Base-by-base conservation (phyloP, 2,797 vertebrate genomes). In the Hippocampus kuda region DNA sequence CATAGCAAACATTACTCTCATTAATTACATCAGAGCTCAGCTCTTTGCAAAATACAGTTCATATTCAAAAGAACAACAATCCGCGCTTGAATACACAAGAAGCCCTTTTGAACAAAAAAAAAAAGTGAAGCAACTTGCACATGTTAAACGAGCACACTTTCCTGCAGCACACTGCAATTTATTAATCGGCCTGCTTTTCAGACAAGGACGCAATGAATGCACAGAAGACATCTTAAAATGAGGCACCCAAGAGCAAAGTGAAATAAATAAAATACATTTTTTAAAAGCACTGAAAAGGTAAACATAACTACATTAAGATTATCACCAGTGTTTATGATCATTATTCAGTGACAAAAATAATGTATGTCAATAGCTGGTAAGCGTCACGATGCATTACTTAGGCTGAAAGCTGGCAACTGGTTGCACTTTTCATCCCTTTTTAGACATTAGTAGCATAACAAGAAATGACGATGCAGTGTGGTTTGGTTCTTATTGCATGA, bases 1-100 rank as follows among this genome's bases (percentile, higher is more conserved):
- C 73, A 79, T 90, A 89, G 86, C 88, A 89, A 90, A 90, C 87
- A 83, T 89, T 86, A 80, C 83, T 68, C 60, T 88, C 87, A 83
- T 83, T 74, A 83, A 74, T 72, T 77, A 81, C 74, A 81, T 74
- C 82, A 85, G 80, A 89, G 79, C 82, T 87, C 79, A 69, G 78
- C 84, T 87, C 83, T 82, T 81, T 78, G 85, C 85, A 86, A 89
- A 88, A 88, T 87, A 88, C 84, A 81, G 62, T 73, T 82, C 78
- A 78, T 83, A 51, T 75, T 88, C 76, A 75, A 68, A 68, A 81
- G 73, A 34, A 87, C 79, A 74, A 86, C 82, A 82, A 83, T 88
- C 86, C 80, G 84, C 83, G 80, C 84, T 77, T 84, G 85, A 77
- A 79, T 81, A 82, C 79, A 80, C 82, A 76, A 84, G 78, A 90